These are phyloP conservation scores for Parthenolecanium corni DNA, from an alignment of 2,888 invertebrate species.

Conservation along the genomic window DNA sequence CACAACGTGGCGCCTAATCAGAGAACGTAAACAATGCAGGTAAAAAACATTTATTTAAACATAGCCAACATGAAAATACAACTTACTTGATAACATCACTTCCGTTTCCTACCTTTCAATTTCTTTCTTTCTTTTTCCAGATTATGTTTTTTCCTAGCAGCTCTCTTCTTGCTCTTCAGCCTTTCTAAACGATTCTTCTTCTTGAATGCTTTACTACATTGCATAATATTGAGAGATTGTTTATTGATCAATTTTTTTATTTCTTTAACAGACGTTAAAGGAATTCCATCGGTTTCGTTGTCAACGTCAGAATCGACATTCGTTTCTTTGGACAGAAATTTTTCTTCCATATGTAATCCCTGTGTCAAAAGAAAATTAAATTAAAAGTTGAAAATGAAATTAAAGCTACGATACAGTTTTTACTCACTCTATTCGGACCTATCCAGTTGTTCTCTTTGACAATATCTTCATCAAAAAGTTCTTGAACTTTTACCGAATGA, in stretches of 20 bases:
- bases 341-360: conserved; percentile 36
- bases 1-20: too few species aligned
- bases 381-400: background rate
- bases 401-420: background rate
- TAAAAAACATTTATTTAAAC: background rate
- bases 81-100: background rate
- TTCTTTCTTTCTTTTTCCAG: conserved; percentile 3
- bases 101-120: conserved; percentile 7
- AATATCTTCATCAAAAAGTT: conserved; percentile 57
- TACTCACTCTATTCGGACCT: conserved; percentile 49
- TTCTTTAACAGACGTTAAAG: conserved; percentile 50
- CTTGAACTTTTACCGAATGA: conserved; percentile 66
- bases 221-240: conserved; percentile 58
- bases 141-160: conserved; percentile 34
- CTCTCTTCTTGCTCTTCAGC: conserved; percentile 52
- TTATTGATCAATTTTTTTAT: conserved; percentile 57
- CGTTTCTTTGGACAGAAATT: conserved; percentile 36
- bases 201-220: conserved; percentile 66
- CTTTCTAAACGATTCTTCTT: conserved; percentile 52
- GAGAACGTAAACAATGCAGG: too few species aligned
- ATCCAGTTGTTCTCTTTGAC: conserved; percentile 60
- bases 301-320: conserved; percentile 8
- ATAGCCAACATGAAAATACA: background rate
- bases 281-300: conserved; percentile 44
- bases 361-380: background rate